Evolutionary conservation across 1,140 invertebrate species (phyloP), one percentile per base, ranked within the genome.

Genomic region (Phymorhynchus buccinoides): DNA sequence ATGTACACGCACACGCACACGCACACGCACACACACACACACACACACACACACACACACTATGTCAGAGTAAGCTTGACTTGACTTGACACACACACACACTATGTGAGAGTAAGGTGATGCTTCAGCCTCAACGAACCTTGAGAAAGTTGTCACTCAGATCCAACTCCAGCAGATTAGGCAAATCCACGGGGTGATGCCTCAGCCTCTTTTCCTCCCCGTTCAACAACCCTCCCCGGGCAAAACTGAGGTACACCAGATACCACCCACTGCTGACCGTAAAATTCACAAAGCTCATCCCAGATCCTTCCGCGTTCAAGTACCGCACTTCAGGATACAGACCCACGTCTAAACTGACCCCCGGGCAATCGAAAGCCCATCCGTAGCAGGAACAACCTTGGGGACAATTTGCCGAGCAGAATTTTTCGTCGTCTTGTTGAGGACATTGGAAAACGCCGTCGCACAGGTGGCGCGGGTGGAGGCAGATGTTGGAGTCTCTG

Each of bases 371-470:
- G 30, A 73, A 79, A 27, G 78, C 75, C 85, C 80, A 62, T 12
- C 83, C 62, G 41, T 77, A 39, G 41, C 85, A 84, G 41, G 56
- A 39, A 48, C 85, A 86, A 42, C 79, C 77, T 1, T 37, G 22
- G 12, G 85, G 85, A n/a, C 82, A 86, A 1, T 77, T 84, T 3
- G 44, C 14, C 37, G 77, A 35, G 42, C 85, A 86, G 30, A 83
- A 71, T 0, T 44, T n/a, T 32, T 86, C 85, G 56, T 86, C 85
- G 35, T 86, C 85, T 12, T 83, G 85, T 9, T 86, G n/a, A 2
- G 85, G 85, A 68, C 85, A 86, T 27, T 86, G 85, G 85, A 78
- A 83, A 9, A 77, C 22, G 22, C 81, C 81, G 73, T 86, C 85
- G 39, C 85, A 86, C 30, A 86, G 22, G 81, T 86, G 80, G 22